phyloP scores from a whole-genome alignment of 1,140 invertebrate species.

The Ctenoplectra terminalis region DNA sequence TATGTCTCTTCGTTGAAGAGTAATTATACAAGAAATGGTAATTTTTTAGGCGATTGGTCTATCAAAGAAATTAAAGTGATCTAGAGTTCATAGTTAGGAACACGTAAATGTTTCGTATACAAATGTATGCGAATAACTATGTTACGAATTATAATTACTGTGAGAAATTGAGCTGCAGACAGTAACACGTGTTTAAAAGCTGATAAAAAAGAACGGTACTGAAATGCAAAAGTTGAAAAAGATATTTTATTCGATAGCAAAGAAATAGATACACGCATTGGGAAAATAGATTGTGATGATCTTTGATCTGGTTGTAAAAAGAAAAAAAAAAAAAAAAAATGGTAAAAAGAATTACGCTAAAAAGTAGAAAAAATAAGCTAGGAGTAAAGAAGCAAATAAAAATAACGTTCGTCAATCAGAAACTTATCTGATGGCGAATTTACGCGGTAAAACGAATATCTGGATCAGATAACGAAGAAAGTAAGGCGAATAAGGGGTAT shows the following conservation, averaged over 20 bases:
- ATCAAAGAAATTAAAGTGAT: background rate
- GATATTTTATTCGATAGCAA: too few species aligned
- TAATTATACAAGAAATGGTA: background rate
- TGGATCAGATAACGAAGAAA: background rate
- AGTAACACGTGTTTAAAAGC: background rate
- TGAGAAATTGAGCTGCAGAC: background rate
- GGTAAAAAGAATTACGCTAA: too few species aligned
- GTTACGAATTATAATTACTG: background rate
- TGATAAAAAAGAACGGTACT: too few species aligned
- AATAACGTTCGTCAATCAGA: background rate
- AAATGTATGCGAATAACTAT: too few species aligned
- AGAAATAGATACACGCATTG: too few species aligned
- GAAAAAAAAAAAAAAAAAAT: too few species aligned
- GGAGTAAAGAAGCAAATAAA: background rate
- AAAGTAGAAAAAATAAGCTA: background rate
- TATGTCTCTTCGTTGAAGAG: background rate
- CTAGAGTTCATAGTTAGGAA: background rate
- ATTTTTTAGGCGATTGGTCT: background rate
- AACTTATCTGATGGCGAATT: background rate
- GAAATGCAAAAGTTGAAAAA: too few species aligned
- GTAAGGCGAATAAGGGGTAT: background rate
- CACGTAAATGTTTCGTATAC: too few species aligned
- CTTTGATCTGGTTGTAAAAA: too few species aligned
- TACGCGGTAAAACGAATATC: background rate
- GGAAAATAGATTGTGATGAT: too few species aligned